These are phyloP conservation scores for Anarrhichthys ocellatus DNA, from an alignment of 2,113 vertebrate species.

Conservation along the genomic window DNA sequence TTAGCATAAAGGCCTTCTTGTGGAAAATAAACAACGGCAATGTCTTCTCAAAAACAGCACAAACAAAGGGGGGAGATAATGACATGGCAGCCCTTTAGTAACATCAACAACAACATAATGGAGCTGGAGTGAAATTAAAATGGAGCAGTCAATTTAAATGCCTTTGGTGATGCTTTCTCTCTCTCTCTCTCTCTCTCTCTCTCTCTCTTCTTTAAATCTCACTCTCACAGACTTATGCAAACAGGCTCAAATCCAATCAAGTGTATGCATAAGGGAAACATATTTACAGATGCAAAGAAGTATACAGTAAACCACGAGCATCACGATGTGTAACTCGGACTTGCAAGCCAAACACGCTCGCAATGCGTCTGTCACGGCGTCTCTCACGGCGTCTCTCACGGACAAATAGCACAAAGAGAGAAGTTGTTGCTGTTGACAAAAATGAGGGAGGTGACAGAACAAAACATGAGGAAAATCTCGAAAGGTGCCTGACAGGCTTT, in stretches of 20 bases:
- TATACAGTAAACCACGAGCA: not conserved
- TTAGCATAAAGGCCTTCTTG: conserved; percentile 76
- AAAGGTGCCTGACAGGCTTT: not conserved
- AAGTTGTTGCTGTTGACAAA: not conserved
- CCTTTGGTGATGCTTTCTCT: conserved; percentile 18
- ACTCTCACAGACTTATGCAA: not conserved
- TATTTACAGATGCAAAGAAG: not conserved
- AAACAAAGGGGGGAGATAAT: conserved; percentile 71
- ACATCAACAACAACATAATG: conserved; percentile 62
- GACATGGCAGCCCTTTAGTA: conserved; percentile 56
- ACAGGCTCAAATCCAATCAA: not conserved
- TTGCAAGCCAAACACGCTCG: not conserved
- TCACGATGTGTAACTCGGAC: not conserved
- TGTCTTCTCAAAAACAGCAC: conserved; percentile 65
- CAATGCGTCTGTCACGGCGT: no score
- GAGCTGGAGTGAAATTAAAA: conserved; percentile 67
- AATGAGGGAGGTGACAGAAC: not conserved
- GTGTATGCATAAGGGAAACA: not conserved
- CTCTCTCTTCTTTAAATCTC: conserved; percentile 4
- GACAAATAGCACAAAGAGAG: not conserved
- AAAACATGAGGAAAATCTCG: not conserved
- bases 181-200: not conserved
- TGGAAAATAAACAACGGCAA: conserved; percentile 73
- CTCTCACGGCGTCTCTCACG: not conserved
- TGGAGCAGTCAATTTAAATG: conserved; percentile 63